Percentiles rank a stretch among this genome's conserved stretches.
These are phyloP conservation scores for Syngnathus rostellatus DNA, from an alignment of 2,797 vertebrate genomes.

Conservation along the genomic window DNA sequence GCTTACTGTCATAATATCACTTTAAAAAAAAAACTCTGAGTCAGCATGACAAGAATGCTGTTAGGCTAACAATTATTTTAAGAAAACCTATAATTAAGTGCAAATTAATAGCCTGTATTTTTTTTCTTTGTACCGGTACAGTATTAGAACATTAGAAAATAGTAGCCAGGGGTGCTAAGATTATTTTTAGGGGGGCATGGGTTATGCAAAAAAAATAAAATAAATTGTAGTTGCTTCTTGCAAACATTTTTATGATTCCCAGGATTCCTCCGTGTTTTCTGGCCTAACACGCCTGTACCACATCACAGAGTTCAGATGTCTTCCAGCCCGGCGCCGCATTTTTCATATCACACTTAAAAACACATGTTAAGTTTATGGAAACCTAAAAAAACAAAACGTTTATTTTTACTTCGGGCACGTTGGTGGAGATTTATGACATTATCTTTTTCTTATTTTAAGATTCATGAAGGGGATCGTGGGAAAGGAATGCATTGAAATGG, in stretches of 20 bases:
- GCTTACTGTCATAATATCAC: no score
- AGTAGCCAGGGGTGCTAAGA: no score
- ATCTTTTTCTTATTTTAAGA: slow-evolving; percentile 58
- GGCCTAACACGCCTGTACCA: neutral
- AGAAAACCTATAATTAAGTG: neutral
- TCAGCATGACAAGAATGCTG: neutral
- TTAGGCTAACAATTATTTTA: neutral
- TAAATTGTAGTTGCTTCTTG: neutral
- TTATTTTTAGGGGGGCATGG: no score
- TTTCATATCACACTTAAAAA: slow-evolving; percentile 55
- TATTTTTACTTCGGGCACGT: slow-evolving; percentile 44
- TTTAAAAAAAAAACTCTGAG: no score
- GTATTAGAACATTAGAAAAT: no score
- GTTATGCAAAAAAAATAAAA: no score
- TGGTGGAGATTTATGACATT: slow-evolving; percentile 62
- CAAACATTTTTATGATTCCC: neutral
- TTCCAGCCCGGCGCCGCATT: slow-evolving; percentile 20
- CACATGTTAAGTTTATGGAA: slow-evolving; percentile 58
- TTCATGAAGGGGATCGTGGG: slow-evolving; percentile 55
- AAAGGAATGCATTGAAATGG: slow-evolving; percentile 36
- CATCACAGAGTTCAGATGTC: neutral
- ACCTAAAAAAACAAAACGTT: slow-evolving; percentile 31
- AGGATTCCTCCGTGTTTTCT: neutral
- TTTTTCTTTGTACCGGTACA: neutral
- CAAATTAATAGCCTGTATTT: neutral